These are phyloP conservation scores for Cataglyphis livida DNA, from an alignment of 2,888 invertebrate species.

Conservation along the genomic window DNA sequence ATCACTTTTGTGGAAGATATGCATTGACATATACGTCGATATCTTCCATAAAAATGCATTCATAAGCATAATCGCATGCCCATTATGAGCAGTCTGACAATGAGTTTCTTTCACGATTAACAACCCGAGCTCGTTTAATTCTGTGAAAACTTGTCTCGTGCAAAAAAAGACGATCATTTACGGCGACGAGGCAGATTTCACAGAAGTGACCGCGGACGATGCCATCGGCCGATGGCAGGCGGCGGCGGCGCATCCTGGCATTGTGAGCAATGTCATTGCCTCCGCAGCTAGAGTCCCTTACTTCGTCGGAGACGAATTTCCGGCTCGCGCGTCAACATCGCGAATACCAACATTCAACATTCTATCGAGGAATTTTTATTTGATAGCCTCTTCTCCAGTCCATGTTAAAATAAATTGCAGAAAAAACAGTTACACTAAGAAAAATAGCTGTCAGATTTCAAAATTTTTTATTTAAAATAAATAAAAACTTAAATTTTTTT, in stretches of 20 bases:
- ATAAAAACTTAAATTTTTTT: not conserved
- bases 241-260: slow-evolving; percentile 74
- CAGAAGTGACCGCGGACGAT: slow-evolving; percentile 53
- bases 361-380: slow-evolving; percentile 48
- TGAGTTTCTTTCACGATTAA: not conserved
- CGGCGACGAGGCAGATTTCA: slow-evolving; percentile 17
- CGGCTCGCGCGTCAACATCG: slow-evolving; percentile 58
- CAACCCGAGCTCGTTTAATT: slow-evolving; percentile 20
- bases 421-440: not conserved
- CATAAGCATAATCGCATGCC: not conserved
- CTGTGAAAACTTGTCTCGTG: not conserved
- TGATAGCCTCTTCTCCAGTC: not conserved
- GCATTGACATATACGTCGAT: not conserved
- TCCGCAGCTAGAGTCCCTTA: slow-evolving; percentile 70
- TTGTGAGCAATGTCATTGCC: slow-evolving; percentile 83
- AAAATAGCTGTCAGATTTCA: not conserved
- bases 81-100: not conserved
- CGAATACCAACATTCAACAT: slow-evolving; percentile 61
- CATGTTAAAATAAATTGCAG: not conserved
- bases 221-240: slow-evolving; percentile 63
- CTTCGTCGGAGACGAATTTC: slow-evolving; percentile 71
- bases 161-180: slow-evolving; percentile 18
- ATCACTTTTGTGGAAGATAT: no score
- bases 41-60: slow-evolving; percentile 26
- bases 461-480: not conserved